Base-by-base conservation (phyloP, 2,888 invertebrate genomes). In the Rhagophthalmus giganteus region DNA sequence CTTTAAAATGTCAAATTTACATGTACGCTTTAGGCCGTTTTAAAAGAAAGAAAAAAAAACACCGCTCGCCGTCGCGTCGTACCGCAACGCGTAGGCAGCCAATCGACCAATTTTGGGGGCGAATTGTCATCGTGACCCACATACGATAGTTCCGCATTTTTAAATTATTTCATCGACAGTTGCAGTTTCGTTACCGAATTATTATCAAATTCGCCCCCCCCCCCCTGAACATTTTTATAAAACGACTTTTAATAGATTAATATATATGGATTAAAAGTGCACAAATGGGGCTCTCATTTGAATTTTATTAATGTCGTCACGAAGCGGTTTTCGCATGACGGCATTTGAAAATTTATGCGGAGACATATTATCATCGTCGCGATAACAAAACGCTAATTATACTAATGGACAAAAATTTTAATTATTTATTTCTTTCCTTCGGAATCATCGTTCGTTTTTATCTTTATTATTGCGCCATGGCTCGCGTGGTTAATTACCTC, bases 401-500 rank as follows among this genome's bases (percentile, higher is more conserved):
- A 20, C 20, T 20, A 20, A 20, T 20, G 20, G 20, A 20, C 4
- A 20, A n/a, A 20, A 20, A 20, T 20, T 20, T 20, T 20, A 20
- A 20, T 20, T 20, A 20, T 20, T 20, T 20, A 20, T 20, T 20
- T 20, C 20, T 20, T 20, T 20, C 20, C 20, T 20, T 20, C 7
- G 3, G 20, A 20, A 20, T 20, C 20, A 20, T 20, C 20, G 7
- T 20, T 52, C 52, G 45, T 47, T 41, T 28, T 52, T 52, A 55
- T 55, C 49, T 55, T 52, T 52, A 55, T 52, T 55, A 55, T 44
- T 34, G 5, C 46, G 32, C 32, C n/a, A 5, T 38, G 39, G 33
- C 32, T 37, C 9, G 46, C 38, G 28, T 35, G 44, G 27, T 28
- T 46, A 46, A 46, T 46, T 46, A 46, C 16, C 26, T 35, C 25